Evolutionary conservation across 2,888 invertebrate species (phyloP), one percentile per base, ranked within the genome.

Genomic region (Druceiella hillmani): DNA sequence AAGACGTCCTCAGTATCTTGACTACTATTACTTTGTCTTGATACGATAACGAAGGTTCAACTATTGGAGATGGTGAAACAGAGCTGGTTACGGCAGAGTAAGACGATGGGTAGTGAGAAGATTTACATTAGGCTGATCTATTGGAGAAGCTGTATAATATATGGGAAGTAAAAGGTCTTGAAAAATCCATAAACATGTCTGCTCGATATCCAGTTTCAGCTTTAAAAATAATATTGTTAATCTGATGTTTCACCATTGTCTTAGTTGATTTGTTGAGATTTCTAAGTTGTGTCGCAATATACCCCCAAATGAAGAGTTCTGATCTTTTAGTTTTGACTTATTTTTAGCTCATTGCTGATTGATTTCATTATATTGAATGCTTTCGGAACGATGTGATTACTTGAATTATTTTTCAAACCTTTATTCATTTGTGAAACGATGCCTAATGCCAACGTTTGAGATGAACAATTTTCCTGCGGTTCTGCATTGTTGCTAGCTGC

Each of bases 201-300:
- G 38, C 20, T 16, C 30, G 38, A 44, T 41, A 38, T 38, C 43
- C 43, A 41, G 33, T 44, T 44, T 44, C 43, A 38, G 43, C 33
- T 41, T 44, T 38, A 44, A 44, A 44, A 38, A 41, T 17, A 14
- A 44, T 44, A 33, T 44, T 44, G 30, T 44, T 44, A 38, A 41
- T 41, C 31, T 38, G 41, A 41, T 41, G 41, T 41, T 34, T 41
- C 32, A 41, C 11, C 32, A 38, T 41, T 34, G 41, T 36, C 10
- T 36, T 40, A 22, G 35, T 40, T 40, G 31, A 11, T 34, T 31
- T 30, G 26, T 39, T 35, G n/a, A 34, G 11, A 34, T 39, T 34
- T 39, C 34, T 39, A 13, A 40, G 32, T 32, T 40, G 17, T 31
- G 27, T 16, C 22, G 40, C 40, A 40, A 40, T 40, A 36, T 40